Evolutionary conservation across 2,797 vertebrate genomes (phyloP).

Genomic region (Cyclopterus lumpus): DNA sequence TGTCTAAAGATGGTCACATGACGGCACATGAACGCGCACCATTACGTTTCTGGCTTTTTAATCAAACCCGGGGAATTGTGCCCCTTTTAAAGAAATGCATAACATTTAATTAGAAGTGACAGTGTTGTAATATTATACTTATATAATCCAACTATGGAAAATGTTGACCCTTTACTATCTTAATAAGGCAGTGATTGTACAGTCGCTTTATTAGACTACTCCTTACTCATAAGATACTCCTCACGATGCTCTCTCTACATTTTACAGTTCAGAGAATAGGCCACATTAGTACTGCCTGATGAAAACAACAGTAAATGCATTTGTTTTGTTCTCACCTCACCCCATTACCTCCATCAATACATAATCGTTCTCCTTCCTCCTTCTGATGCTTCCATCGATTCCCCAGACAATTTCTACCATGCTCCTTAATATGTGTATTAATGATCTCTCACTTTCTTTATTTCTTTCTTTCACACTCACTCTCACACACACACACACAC

Average conservation of each 20-base stretch:
- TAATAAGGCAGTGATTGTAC: background rate
- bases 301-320: slow-evolving; percentile 54
- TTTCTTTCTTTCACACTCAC: background rate
- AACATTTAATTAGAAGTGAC: background rate
- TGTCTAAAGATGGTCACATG: background rate
- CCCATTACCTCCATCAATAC: slow-evolving; percentile 70
- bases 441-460: slow-evolving; percentile 37
- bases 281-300: slow-evolving; percentile 36
- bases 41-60: background rate
- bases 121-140: background rate
- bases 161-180: background rate
- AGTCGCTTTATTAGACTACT: background rate
- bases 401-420: slow-evolving; percentile 47
- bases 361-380: slow-evolving; percentile 65
- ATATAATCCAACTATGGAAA: background rate
- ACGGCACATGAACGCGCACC: background rate
- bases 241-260: background rate
- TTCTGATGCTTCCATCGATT: slow-evolving; percentile 70
- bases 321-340: slow-evolving; percentile 59
- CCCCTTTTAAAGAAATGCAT: background rate
- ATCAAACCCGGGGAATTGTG: background rate
- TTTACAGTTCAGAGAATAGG: slow-evolving; percentile 6
- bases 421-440: slow-evolving; percentile 71
- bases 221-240: slow-evolving; percentile 4
- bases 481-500: slow-evolving; percentile 1